These are phyloP conservation scores for Balaeniceps rex DNA, from an alignment of 2,113 vertebrate genomes.

Conservation along the genomic window DNA sequence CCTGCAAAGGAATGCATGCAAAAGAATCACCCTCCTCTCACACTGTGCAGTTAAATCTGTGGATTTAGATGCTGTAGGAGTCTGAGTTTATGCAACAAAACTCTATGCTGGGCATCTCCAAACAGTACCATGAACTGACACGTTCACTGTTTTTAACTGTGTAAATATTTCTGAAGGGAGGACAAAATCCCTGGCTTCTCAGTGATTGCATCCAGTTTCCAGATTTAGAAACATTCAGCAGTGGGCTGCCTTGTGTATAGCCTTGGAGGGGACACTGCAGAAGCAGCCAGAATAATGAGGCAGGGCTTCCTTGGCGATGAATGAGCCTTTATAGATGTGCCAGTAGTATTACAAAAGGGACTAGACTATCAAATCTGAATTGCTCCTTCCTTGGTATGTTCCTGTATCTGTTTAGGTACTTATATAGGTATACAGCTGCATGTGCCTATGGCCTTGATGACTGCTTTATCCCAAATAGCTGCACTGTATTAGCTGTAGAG, in stretches of 20 bases:
- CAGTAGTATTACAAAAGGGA: background rate
- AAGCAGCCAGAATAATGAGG: background rate
- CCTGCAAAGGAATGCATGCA: background rate
- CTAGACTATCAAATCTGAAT: background rate
- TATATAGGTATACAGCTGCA: background rate
- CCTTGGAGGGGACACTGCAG: background rate
- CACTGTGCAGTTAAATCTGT: background rate
- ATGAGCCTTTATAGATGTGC: background rate
- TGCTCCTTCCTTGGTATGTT: background rate
- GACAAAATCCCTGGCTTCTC: background rate
- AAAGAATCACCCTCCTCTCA: background rate
- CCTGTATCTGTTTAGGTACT: background rate
- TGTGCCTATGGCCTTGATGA: background rate
- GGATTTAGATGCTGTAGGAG: background rate
- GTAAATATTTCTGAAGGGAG: background rate
- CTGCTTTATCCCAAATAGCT: background rate
- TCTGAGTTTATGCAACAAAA: background rate
- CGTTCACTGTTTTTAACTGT: background rate
- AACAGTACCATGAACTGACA: rapidly evolving
- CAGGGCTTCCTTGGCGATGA: background rate
- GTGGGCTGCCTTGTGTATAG: background rate
- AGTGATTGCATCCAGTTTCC: background rate
- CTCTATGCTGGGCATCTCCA: background rate
- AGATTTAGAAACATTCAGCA: background rate
- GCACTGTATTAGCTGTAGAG: background rate